Base-by-base conservation (phyloP, 2,113 vertebrate genomes). In the Gallinago paraguaiae region DNA sequence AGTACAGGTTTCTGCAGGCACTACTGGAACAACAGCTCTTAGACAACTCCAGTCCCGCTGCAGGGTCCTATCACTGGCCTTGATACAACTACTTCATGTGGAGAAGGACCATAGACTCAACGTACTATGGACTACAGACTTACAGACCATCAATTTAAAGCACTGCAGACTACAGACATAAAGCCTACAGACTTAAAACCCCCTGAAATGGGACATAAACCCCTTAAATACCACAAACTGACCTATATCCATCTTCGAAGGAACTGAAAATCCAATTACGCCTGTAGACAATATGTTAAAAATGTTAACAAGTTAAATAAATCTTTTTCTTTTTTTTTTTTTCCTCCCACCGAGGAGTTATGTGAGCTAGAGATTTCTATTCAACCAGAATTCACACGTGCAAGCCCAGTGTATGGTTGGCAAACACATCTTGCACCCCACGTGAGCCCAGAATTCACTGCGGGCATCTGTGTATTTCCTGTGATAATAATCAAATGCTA, bases 21-120 rank as follows among this genome's bases (percentile, higher is more conserved):
- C 23, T 22, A n/a, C 53, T 5, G 0, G 17, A 63, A 70, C 25
- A 59, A 30, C 0, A 0, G 27, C 2, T 12, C 53, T 69, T 64
- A 46, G 45, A 45, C 59, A 86, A 60, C 33, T 53, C 33, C 85
- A 85, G 45, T 17, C 33, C 63, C 33, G 3, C 33, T 35, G 51
- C 48, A 53, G 48, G 48, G 41, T 54, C 59, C 51, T 19, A 33
- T 18, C 59, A 67, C 4, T 46, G 46, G 46, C 31, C n/a, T 79
- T 7, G 11, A 50, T 10, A 13, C 8, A 39, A 37, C 15, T 30
- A 67, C 10, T 84, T 78, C 17, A 54, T 1, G 1, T 0, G 3
- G 30, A 68, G 12, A 54, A 75, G 22, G 8, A 18, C 67, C 13
- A 18, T 0, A 33, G 57, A 43, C 28, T 59, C 15, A 13, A 74